Evolutionary conservation across 2,113 vertebrate genomes (phyloP), one percentile per base, ranked within the genome.

Genomic region (Oryzias curvinotus): DNA sequence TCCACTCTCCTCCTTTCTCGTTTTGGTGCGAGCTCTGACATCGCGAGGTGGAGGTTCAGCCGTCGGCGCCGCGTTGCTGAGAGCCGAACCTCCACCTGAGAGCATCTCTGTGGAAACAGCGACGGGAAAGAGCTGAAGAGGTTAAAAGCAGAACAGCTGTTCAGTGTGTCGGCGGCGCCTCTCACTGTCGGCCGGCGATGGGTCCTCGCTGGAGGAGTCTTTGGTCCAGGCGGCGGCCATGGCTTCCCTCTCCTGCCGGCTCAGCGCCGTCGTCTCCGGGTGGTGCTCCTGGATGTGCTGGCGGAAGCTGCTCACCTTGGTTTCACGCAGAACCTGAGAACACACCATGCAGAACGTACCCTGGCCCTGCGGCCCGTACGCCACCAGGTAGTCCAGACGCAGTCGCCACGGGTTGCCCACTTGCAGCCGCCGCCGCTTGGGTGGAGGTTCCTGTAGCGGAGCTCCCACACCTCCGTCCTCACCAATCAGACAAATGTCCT

Each of bases 271-370:
- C 41, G 93, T 94, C 86, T 95, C 93, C 0, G 94, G 94, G 81
- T 95, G 95, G 71, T 90, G 90, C 77, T 92, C 92, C 82, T 93
- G 94, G 75, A 95, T 94, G 91, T 96, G 95, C 47, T 89, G 88
- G 57, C 94, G 90, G 87, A 96, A 93, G 80, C 92, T 90, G 87
- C 92, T 93, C 52, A 93, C 93, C 84, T 93, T 93, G 75, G 91
- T 91, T 65, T 92, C 90, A 5, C 90, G 87, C 80, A 96, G 84
- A 7, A 91, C 82, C 75, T 93, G 92, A 57, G 94, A 94, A 57
- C 95, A 96, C 68, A 93, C 94, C 95, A 95, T 92, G 85, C 95
- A 96, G 85, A 91, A 93, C 10, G 91, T 89, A n/a, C 93, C 92
- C 15, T 88, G 91, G 51, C 90, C 90, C 70, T 86, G 84, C 13